Base-by-base conservation (phyloP, 37 sponge, comb jelly and placozoan genomes). In the Spongilla lacustris region DNA sequence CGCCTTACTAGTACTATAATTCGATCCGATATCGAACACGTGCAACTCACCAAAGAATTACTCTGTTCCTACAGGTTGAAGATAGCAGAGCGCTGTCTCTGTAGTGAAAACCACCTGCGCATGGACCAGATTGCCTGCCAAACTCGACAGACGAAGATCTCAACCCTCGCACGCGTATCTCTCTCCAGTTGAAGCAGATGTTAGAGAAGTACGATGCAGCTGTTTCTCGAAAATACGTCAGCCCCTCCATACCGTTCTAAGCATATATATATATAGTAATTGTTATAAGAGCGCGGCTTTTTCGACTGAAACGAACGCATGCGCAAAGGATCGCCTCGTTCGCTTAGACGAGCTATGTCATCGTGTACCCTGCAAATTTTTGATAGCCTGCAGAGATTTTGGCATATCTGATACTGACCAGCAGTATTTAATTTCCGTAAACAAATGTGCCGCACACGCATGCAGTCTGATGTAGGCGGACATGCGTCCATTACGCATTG, bases 51-150 rank as follows among this genome's bases (percentile, higher is more conserved):
- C 90, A 89, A 11, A 89, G 41, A 24, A 89, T 89, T 30, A 67
- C 72, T n/a, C 90, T 79, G 69, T 89, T 89, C 49, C 90, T 83
- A 69, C 85, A 89, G 4, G 80, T 36, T 25, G 90, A 89, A 28
- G 79, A 66, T 29, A 72, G 8, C 66, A 50, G 19, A 0, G 80
- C 84, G 38, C 85, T 84, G 36, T 66, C 80, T 35, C 58, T 70
- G 79, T 80, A 89, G 50, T 35, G 41, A 38, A 84, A 89, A 2
- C 85, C 85, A 1, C 90, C 90, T 22, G 85, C 80, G 36, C 77
- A 38, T 22, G 77, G 58, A 17, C 58, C 58, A 58, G 14, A 58
- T 58, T 6, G 58, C 58, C 19, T 58, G 58, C 58, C 58, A 17
- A 58, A 58, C 19, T 58, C 58, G 58, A 58, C 21, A 58, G 58